Percentiles rank a stretch among this genome's conserved stretches.
Conservation (phyloP, 2,797 vertebrate genomes). For the Huso huso region DNA sequence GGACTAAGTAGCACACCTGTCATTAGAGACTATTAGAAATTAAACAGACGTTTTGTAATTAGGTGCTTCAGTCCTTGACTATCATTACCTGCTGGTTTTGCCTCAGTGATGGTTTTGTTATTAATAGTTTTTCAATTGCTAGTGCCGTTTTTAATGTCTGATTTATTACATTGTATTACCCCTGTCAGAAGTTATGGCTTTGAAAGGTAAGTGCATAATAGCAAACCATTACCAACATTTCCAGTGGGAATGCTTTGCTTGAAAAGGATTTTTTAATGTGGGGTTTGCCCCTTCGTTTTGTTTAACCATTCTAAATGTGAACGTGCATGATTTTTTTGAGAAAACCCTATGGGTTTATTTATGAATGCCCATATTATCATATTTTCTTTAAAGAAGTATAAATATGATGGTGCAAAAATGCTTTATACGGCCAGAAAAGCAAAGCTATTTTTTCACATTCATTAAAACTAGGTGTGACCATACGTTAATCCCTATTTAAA, state of each 20-base stretch:
- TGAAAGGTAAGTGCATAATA: constrained; percentile 51
- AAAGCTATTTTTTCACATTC: no score
- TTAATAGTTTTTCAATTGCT: constrained; percentile 70
- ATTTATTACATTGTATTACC: constrained; percentile 77
- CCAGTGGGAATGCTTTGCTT: constrained; percentile 51
- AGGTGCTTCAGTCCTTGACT: constrained; percentile 46
- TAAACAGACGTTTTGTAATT: constrained; percentile 55
- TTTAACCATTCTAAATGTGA: not conserved
- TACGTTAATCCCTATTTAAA: no score
- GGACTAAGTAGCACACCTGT: constrained; percentile 43
- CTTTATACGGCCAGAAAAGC: no score
- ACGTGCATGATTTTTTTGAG: no score
- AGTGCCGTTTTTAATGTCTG: constrained; percentile 61
- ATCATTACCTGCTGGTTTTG: constrained; percentile 47
- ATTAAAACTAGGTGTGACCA: no score
- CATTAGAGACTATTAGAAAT: constrained; percentile 38
- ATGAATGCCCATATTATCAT: no score
- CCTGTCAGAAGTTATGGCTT: constrained; percentile 62
- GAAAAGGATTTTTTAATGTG: constrained; percentile 55
- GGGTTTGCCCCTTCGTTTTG: constrained; percentile 26
- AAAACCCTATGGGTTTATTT: no score
- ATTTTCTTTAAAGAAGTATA: no score
- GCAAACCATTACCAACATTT: constrained; percentile 43
- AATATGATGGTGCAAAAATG: no score
- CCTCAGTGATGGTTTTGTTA: constrained; percentile 46